A percentile compares a stretch with the other conserved stretches of the same genome.
Conservation (phyloP, 2,113 vertebrate species). For the Crotophaga sulcirostris region DNA sequence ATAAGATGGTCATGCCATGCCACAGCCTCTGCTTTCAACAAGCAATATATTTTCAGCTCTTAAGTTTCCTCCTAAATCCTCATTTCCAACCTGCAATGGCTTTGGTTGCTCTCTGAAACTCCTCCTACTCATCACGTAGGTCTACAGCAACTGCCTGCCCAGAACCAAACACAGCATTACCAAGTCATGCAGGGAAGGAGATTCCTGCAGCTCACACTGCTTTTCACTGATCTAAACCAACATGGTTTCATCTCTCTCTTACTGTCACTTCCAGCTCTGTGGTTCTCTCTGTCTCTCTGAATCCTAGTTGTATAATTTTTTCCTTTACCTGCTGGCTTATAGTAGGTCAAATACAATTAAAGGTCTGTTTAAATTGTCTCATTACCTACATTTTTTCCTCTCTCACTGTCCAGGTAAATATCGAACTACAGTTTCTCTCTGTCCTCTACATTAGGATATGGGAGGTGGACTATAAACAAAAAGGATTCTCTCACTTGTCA, state of each 20-base stretch:
- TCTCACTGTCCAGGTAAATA: not conserved
- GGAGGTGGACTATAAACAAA: not conserved
- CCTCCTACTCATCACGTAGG: rapidly evolving
- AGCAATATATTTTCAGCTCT: not conserved
- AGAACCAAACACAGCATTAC: not conserved
- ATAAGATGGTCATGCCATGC: not conserved
- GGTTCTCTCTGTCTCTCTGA: not conserved
- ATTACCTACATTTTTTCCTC: not conserved
- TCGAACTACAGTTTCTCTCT: not conserved
- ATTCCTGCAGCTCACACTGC: not conserved
- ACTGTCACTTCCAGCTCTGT: not conserved
- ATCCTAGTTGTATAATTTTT: not conserved
- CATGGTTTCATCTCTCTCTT: not conserved
- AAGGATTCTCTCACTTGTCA: not conserved
- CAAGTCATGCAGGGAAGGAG: not conserved
- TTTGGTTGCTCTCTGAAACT: not conserved
- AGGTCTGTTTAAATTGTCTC: not conserved
- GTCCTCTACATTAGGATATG: not conserved
- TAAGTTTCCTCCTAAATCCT: not conserved
- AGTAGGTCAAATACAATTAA: not conserved
- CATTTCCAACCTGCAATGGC: not conserved
- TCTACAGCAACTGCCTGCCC: not conserved
- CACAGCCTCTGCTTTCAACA: not conserved
- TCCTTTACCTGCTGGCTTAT: not conserved
- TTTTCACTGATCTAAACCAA: not conserved